phyloP scores from a whole-genome alignment of 2,113 vertebrate genomes.

The Ptilorrhoa leucosticta region DNA sequence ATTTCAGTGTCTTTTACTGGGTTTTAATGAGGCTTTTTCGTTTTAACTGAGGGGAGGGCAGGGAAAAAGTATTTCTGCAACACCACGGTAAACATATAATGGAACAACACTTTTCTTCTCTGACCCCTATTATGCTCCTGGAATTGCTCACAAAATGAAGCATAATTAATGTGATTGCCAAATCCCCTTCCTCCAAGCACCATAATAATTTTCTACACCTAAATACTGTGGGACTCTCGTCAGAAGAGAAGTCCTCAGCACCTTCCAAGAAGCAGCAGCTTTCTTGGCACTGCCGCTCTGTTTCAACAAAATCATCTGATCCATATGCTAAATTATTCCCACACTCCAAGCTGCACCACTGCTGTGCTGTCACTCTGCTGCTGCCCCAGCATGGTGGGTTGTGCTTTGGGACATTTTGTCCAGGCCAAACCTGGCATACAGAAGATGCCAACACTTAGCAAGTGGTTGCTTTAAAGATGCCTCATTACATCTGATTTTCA shows the following conservation, averaged over 20 bases:
- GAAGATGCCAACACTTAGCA: background rate
- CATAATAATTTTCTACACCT: background rate
- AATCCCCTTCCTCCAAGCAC: background rate
- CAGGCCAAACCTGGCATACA: background rate
- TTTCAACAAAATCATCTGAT: background rate
- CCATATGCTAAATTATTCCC: slow-evolving; percentile 20
- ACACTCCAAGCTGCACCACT: background rate
- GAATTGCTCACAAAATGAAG: background rate
- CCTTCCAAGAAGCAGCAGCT: background rate
- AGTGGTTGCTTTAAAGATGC: background rate
- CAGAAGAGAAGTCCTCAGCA: background rate
- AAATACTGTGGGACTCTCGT: background rate
- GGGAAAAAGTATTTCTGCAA: background rate
- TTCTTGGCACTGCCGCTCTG: background rate
- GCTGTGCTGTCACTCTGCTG: background rate
- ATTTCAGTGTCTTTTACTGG: background rate
- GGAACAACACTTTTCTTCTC: background rate
- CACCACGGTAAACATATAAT: background rate
- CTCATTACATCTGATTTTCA: background rate
- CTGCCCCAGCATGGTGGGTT: background rate
- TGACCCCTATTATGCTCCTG: background rate
- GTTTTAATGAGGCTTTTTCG: background rate
- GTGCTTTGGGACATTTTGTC: background rate
- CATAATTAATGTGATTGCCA: background rate
- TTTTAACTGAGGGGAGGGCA: background rate